phyloP scores from a whole-genome alignment of 2,797 vertebrate species.

The Pipistrellus kuhlii region DNA sequence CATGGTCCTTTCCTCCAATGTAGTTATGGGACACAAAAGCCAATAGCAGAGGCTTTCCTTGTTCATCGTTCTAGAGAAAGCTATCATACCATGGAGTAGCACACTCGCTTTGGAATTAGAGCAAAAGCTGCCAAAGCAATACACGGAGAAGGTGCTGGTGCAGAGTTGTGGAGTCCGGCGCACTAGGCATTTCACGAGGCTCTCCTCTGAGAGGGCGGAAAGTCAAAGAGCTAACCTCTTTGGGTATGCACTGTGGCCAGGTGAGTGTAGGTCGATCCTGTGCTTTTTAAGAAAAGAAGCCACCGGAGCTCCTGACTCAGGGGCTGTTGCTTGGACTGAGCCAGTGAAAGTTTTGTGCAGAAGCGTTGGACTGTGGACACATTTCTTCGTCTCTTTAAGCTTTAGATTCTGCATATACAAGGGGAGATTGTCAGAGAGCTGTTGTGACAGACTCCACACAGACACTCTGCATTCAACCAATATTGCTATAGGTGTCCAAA shows the following conservation, averaged over 20 bases:
- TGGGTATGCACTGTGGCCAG: background rate
- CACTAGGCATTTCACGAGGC: background rate
- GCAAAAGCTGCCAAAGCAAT: background rate
- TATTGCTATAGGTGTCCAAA: background rate
- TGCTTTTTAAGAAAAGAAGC: constrained; percentile 24
- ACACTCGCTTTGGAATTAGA: background rate
- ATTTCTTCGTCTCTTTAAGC: background rate
- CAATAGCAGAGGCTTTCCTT: background rate
- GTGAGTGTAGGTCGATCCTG: background rate
- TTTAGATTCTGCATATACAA: background rate
- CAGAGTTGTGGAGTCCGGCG: background rate
- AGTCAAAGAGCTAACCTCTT: background rate
- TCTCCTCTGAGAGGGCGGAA: background rate
- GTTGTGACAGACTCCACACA: background rate
- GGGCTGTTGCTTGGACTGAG: background rate
- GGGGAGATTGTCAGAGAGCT: background rate
- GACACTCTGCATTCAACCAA: background rate
- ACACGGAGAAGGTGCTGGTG: background rate
- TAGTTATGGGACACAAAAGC: background rate
- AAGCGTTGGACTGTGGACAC: background rate
- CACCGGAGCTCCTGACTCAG: background rate
- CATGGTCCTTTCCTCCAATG: background rate
- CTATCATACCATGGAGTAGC: background rate
- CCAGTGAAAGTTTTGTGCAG: background rate
- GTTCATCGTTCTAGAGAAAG: background rate